Percentiles rank a stretch among this genome's conserved stretches.
These are phyloP conservation scores for Hybognathus amarus DNA, from an alignment of 2,797 vertebrate species.

Conservation along the genomic window DNA sequence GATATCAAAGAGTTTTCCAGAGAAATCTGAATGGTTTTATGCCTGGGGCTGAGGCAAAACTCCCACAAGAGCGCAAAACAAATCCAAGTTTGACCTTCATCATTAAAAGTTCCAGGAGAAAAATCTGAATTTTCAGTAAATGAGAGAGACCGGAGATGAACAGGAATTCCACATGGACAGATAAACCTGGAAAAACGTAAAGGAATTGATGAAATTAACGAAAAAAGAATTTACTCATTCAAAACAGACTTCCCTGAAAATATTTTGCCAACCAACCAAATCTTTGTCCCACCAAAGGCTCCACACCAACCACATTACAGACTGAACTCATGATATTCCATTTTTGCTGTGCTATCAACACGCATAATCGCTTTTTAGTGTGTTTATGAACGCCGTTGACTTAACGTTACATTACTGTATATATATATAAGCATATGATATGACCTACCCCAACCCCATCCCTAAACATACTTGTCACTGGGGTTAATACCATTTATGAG, in stretches of 20 bases:
- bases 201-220: neutral
- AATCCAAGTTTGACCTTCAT: constrained; percentile 14
- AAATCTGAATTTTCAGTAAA: neutral
- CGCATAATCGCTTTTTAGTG: too few relatives aligned
- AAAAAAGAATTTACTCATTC: neutral
- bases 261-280: neutral
- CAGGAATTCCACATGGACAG: neutral
- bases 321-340: too few relatives aligned
- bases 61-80: neutral
- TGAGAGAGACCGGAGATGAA: neutral
- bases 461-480: too few relatives aligned
- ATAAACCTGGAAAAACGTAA: neutral
- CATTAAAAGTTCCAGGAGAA: neutral
- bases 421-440: too few relatives aligned
- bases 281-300: neutral
- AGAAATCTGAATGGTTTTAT: constrained; percentile 53
- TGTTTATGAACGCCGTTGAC: too few relatives aligned
- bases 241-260: neutral
- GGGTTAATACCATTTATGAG: too few relatives aligned
- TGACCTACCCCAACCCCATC: too few relatives aligned
- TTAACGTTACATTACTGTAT: too few relatives aligned
- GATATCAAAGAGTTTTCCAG: constrained; percentile 24
- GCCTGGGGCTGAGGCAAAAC: constrained; percentile 35
- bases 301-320: too few relatives aligned
- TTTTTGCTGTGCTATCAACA: too few relatives aligned